phyloP scores from a whole-genome alignment of 2,888 invertebrate species.

The Ethmia dodecea region DNA sequence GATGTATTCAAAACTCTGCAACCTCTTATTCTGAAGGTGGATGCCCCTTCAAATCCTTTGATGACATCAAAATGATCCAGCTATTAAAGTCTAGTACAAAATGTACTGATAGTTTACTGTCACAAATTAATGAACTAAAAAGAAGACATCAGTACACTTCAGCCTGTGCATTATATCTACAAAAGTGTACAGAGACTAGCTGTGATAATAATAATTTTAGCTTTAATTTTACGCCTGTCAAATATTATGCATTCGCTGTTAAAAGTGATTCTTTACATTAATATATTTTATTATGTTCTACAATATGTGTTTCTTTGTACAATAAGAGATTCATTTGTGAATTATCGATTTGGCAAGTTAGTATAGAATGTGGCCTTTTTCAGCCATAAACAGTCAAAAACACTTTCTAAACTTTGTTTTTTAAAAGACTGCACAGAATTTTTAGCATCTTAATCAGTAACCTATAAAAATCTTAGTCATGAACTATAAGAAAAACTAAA shows the following conservation, averaged over 20 bases:
- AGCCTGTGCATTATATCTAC: constrained; percentile 44
- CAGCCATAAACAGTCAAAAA: too few species aligned
- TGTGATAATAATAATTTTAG: constrained; percentile 40
- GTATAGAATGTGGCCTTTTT: too few species aligned
- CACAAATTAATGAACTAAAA: constrained; percentile 47
- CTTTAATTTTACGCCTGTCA: constrained; percentile 61
- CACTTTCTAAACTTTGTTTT: too few species aligned
- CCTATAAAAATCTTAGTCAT: too few species aligned
- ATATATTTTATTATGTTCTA: constrained; percentile 7
- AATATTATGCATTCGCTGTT: constrained; percentile 40
- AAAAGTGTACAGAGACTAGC: constrained; percentile 21
- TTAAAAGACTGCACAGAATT: too few species aligned
- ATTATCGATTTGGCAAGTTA: too few species aligned
- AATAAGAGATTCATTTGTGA: too few species aligned
- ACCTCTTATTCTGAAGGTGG: constrained; percentile 76
- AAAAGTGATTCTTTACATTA: constrained; percentile 14
- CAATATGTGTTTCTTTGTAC: too few species aligned
- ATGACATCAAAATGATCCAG: constrained; percentile 48
- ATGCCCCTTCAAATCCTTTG: constrained; percentile 80
- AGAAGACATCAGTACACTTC: constrained; percentile 36
- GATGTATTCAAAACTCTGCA: constrained; percentile 73
- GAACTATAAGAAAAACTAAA: too few species aligned
- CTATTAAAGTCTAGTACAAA: constrained; percentile 15
- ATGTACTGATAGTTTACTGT: constrained; percentile 25
- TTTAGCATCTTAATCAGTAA: too few species aligned